A percentile compares a stretch with the other conserved stretches of the same genome.
Evolutionary conservation across 2,113 vertebrate species (phyloP).

Genomic region (Arizona elegans): DNA sequence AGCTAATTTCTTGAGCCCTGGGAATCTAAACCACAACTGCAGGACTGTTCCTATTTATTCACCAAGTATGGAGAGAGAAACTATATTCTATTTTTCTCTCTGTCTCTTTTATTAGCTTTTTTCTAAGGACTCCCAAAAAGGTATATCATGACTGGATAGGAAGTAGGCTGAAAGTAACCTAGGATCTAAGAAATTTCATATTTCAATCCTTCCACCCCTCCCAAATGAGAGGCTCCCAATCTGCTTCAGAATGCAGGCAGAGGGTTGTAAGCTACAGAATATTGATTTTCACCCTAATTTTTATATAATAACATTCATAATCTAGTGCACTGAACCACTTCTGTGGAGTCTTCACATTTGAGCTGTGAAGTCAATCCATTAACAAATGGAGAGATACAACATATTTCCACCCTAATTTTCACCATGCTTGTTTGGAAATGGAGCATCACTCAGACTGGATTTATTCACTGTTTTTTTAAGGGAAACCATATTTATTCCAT

Average conservation of each 20-base stretch:
- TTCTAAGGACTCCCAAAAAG: neutral
- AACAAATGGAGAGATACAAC: neutral
- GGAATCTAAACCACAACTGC: neutral
- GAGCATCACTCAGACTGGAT: neutral
- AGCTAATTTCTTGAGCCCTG: neutral
- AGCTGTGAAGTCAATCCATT: neutral
- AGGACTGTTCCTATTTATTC: neutral
- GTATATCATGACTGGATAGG: neutral
- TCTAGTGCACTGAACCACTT: neutral
- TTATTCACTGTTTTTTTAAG: neutral
- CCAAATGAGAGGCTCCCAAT: neutral
- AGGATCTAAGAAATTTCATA: neutral
- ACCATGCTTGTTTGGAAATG: neutral
- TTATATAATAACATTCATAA: neutral
- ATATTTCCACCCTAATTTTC: neutral
- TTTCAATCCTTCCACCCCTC: neutral
- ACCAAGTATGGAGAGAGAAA: neutral
- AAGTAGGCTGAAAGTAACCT: neutral
- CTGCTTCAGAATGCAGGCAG: neutral
- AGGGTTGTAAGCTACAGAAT: neutral
- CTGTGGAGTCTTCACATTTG: neutral
- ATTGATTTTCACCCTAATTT: neutral
- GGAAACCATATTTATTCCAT: neutral
- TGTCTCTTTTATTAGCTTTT: neutral
- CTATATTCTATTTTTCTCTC: neutral